phyloP scores from a whole-genome alignment of 2,797 vertebrate species.

The Pelodytes ibericus region DNA sequence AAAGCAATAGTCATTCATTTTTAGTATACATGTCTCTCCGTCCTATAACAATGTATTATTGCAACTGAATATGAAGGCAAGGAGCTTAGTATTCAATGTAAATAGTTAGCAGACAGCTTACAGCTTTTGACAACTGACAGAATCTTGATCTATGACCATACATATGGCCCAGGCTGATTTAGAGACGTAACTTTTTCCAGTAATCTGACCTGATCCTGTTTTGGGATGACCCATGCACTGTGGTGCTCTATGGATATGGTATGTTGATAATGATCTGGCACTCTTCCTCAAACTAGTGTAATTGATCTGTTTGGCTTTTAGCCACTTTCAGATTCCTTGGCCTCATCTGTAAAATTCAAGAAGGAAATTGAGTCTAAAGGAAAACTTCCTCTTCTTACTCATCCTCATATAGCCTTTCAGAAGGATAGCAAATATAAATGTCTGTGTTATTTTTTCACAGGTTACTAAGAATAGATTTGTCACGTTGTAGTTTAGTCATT shows the following conservation, averaged over 20 bases:
- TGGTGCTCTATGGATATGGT: constrained; percentile 31
- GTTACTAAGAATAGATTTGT: constrained; percentile 3
- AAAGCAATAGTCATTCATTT: too few species aligned
- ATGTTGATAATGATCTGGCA: constrained; percentile 37
- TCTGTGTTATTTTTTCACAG: constrained; percentile 20
- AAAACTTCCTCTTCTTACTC: constrained; percentile 61
- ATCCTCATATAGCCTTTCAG: constrained; percentile 62
- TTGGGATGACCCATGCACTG: constrained; percentile 27
- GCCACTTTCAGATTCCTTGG: constrained; percentile 36
- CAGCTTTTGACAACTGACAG: background rate
- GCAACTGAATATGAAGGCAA: too few species aligned
- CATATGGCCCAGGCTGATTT: constrained; percentile 23
- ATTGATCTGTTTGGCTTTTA: constrained; percentile 33
- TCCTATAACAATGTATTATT: too few species aligned
- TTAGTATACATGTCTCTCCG: too few species aligned
- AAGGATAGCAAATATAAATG: constrained; percentile 47
- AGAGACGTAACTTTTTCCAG: constrained; percentile 12
- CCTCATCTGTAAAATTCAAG: constrained; percentile 37
- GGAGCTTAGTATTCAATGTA: background rate
- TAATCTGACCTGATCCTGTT: constrained; percentile 29
- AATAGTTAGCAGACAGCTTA: background rate
- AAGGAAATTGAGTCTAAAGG: constrained; percentile 46
- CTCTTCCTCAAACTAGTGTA: constrained; percentile 19
- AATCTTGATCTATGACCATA: constrained; percentile 28
- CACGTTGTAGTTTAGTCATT: constrained; percentile 12